Evolutionary conservation across 2,888 invertebrate species (phyloP), one percentile per base, ranked within the genome.

Genomic region (Priapulus caudatus): DNA sequence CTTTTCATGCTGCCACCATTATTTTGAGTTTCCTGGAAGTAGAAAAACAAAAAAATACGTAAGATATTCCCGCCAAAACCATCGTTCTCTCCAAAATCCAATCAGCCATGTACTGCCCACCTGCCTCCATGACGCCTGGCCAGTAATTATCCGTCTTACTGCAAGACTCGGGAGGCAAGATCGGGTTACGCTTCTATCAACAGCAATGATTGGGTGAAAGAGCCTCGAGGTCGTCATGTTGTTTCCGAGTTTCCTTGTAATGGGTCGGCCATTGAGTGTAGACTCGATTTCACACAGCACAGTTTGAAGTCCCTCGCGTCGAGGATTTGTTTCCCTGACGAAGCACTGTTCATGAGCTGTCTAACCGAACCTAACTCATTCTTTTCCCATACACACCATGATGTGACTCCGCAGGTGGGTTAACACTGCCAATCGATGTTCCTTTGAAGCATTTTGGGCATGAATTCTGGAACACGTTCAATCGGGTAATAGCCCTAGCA

Each of bases 171-270:
- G n/a, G n/a, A n/a, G n/a, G n/a, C n/a, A n/a, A n/a, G n/a, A n/a
- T n/a, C n/a, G n/a, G 3, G 24, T 50, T 0, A 63, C 51, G 3
- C 65, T 50, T 21, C 43, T 22, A 5, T 61, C 64, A 23, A 66
- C 63, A 4, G 67, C 52, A 50, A 67, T 63, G 54, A 67, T 65
- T 15, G 59, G 62, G 4, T 65, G 65, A 0, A 64, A 64, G 1
- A 66, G 50, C 2, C 45, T 20, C 16, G 23, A 15, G 1, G 20
- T 24, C 23, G 50, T 47, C 1, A 18, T 3, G 3, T 4, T 52
- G 44, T 58, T 53, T 20, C 53, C 45, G 4, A 50, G 46, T 2
- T 55, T 50, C 22, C 21, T 45, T 1, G 55, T 55, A n/a, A 58
- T 22, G 5, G 58, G 58, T 2, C 55, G 23, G 24, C 48, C 45